Percentiles rank a stretch among this genome's conserved stretches.
phyloP scores from a whole-genome alignment of 2,113 vertebrate genomes.

The Salvelinus namaycush region DNA sequence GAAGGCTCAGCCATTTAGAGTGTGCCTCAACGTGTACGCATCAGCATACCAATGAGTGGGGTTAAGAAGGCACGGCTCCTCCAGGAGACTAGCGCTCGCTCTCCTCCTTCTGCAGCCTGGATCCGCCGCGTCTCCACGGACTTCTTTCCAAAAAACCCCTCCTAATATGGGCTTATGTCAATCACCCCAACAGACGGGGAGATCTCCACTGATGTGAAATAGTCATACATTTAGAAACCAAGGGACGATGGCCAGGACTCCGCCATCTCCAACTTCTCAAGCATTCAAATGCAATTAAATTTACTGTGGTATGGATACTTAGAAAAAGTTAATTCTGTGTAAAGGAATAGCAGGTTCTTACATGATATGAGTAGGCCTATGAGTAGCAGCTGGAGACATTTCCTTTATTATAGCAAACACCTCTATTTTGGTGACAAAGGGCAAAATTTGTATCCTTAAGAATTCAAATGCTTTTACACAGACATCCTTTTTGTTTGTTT shows the following conservation, averaged over 20 bases:
- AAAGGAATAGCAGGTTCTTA: background rate
- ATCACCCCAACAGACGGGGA: conserved; percentile 90
- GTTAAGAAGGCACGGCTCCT: conserved; percentile 96
- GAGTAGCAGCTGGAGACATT: conserved; percentile 8
- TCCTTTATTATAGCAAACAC: conserved; percentile 7
- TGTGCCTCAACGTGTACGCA: conserved; percentile 84
- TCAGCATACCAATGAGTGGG: conserved; percentile 99
- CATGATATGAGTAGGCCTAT: background rate
- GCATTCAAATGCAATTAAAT: conserved; percentile 60
- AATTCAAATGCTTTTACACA: conserved; percentile 50
- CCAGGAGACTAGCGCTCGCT: conserved; percentile 80
- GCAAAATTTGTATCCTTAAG: conserved; percentile 44
- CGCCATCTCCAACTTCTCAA: conserved; percentile 57
- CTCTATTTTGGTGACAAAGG: conserved; percentile 57
- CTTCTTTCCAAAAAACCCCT: conserved; percentile 89
- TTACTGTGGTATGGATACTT: background rate
- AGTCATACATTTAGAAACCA: conserved; percentile 94
- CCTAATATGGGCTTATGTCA: conserved; percentile 95
- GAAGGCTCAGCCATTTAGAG: conserved; percentile 88
- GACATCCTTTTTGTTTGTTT: conserved; percentile 26
- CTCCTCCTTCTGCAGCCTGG: conserved; percentile 80
- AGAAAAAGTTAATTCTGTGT: background rate
- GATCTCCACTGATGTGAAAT: conserved; percentile 86
- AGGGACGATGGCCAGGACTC: conserved; percentile 61
- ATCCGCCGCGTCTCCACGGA: conserved; percentile 88